These are phyloP conservation scores for Electrophaes corylata DNA, from an alignment of 2,888 invertebrate genomes.

Conservation along the genomic window DNA sequence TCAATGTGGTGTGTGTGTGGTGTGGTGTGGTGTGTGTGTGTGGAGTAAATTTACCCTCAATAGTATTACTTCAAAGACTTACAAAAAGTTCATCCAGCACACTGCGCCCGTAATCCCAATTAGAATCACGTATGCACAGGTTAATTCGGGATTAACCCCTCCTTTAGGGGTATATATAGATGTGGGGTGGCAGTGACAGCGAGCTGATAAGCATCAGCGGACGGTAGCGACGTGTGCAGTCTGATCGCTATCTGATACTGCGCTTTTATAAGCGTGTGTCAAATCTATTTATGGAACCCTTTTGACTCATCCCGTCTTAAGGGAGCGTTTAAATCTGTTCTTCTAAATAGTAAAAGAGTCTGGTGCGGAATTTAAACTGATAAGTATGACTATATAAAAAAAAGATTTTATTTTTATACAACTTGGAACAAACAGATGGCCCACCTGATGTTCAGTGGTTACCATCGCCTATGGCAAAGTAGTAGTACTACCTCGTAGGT, in stretches of 20 bases:
- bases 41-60: too few species aligned
- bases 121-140: not conserved
- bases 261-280: not conserved
- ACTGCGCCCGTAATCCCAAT: not conserved
- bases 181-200: slow-evolving; percentile 1
- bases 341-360: not conserved
- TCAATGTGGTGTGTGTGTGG: too few species aligned
- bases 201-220: not conserved
- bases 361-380: too few species aligned
- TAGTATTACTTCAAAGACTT: too few species aligned
- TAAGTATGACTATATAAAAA: too few species aligned
- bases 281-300: slow-evolving; percentile 7
- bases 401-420: too few species aligned
- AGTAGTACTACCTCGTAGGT: too few species aligned
- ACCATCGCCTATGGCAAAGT: too few species aligned
- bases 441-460: too few species aligned
- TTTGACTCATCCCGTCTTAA: slow-evolving; percentile 1
- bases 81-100: not conserved
- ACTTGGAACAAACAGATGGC: too few species aligned
- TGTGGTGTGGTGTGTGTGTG: too few species aligned
- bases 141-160: slow-evolving; percentile 12
- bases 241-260: slow-evolving; percentile 9
- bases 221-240: slow-evolving; percentile 6
- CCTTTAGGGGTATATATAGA: slow-evolving; percentile 8
- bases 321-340: not conserved